phyloP scores from a whole-genome alignment of 2,113 vertebrate genomes.

The Procavia capensis region DNA sequence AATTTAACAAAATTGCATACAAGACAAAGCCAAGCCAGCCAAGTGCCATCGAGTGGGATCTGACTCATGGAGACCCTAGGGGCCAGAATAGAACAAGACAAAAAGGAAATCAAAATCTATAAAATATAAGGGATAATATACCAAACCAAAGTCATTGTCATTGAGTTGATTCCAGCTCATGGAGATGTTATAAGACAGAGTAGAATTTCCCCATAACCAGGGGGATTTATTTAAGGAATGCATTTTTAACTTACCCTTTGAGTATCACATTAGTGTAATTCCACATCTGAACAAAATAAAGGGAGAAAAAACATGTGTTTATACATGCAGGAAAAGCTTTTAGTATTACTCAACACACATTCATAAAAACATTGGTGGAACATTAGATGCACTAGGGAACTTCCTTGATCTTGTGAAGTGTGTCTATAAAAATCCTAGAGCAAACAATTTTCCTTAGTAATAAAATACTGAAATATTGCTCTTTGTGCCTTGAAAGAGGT shows the following conservation, averaged over 20 bases:
- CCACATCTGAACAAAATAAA: neutral
- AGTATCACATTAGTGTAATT: neutral
- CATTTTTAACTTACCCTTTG: slow-evolving; percentile 13
- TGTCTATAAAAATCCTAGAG: neutral
- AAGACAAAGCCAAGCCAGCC: no score
- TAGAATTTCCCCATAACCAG: neutral
- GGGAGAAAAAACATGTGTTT: neutral
- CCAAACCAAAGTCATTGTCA: no score
- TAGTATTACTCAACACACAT: neutral
- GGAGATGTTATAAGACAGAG: no score
- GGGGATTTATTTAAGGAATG: neutral
- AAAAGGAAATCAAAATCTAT: neutral
- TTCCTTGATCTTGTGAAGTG: neutral
- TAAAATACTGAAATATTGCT: neutral
- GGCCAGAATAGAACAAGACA: no score
- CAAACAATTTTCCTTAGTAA: neutral
- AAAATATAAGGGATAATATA: neutral
- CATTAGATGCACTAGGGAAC: neutral
- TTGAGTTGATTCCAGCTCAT: no score
- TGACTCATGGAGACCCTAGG: no score
- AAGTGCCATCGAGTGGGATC: no score
- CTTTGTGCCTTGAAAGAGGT: neutral
- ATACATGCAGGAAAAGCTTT: neutral
- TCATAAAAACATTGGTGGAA: neutral
- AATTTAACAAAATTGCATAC: neutral